Conservation (phyloP, 1,140 invertebrate species). For the Spodoptera litura region DNA sequence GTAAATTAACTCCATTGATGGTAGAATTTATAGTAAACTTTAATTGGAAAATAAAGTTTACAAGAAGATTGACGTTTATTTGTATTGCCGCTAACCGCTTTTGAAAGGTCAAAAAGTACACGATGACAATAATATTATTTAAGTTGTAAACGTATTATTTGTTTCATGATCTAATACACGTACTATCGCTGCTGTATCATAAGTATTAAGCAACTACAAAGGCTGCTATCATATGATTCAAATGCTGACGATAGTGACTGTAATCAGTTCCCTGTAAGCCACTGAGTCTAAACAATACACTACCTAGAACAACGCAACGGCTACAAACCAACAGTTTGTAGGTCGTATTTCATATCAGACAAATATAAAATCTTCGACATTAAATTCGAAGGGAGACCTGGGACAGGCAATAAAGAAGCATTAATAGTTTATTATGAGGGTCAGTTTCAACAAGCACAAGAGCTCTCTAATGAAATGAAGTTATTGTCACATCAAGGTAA, state of each 20-base stretch:
- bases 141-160: too few relatives aligned
- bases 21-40: neutral
- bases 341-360: constrained; percentile 4
- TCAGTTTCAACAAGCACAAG: constrained; percentile 38
- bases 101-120: too few relatives aligned
- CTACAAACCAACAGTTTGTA: neutral
- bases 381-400: constrained; percentile 6
- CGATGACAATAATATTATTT: too few relatives aligned
- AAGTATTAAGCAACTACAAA: constrained; percentile 3
- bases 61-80: too few relatives aligned
- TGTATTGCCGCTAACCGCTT: too few relatives aligned
- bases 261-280: constrained; percentile 28
- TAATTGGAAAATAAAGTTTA: neutral
- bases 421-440: constrained; percentile 41
- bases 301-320: constrained; percentile 1
- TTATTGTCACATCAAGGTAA: constrained; percentile 47
- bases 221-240: constrained; percentile 17
- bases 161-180: too few relatives aligned
- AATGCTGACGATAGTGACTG: constrained; percentile 18
- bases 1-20: neutral
- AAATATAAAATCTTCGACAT: constrained; percentile 36
- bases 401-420: constrained; percentile 37
- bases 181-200: neutral
- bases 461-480: constrained; percentile 41
- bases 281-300: constrained; percentile 16